Conservation (phyloP, 2,888 invertebrate species). For the Myathropa florea region DNA sequence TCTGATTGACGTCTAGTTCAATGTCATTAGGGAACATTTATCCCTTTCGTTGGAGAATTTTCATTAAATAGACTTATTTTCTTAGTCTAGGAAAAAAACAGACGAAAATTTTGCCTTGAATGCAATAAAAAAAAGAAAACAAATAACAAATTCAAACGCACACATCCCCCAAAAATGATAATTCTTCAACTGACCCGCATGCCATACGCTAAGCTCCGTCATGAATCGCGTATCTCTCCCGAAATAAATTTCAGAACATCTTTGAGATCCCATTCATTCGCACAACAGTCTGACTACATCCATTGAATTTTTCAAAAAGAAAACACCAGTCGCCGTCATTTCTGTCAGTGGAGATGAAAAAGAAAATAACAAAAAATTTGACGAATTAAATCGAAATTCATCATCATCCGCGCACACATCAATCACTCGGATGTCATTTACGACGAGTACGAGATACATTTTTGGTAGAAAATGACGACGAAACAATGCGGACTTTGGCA, state of each 20-base stretch:
- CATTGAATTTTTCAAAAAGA: background rate
- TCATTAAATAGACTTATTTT: too few relatives aligned
- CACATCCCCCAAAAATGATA: too few relatives aligned
- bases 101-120: too few relatives aligned
- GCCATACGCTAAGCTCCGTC: background rate
- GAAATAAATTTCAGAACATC: too few relatives aligned
- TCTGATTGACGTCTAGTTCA: too few relatives aligned
- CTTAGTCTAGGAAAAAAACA: too few relatives aligned
- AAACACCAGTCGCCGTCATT: background rate
- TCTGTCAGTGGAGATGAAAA: background rate
- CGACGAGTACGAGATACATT: background rate
- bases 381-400: background rate
- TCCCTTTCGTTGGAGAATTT: too few relatives aligned
- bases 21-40: too few relatives aligned
- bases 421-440: background rate
- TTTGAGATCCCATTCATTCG: too few relatives aligned
- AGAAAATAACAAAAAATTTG: background rate
- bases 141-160: too few relatives aligned
- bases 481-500: constrained; percentile 14
- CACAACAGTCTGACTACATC: background rate
- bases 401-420: background rate
- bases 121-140: background rate
- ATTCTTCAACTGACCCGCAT: background rate
- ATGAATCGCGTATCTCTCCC: too few relatives aligned
- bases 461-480: background rate